Evolutionary conservation across 2,888 invertebrate species (phyloP).

Genomic region (Watsonalla binaria): DNA sequence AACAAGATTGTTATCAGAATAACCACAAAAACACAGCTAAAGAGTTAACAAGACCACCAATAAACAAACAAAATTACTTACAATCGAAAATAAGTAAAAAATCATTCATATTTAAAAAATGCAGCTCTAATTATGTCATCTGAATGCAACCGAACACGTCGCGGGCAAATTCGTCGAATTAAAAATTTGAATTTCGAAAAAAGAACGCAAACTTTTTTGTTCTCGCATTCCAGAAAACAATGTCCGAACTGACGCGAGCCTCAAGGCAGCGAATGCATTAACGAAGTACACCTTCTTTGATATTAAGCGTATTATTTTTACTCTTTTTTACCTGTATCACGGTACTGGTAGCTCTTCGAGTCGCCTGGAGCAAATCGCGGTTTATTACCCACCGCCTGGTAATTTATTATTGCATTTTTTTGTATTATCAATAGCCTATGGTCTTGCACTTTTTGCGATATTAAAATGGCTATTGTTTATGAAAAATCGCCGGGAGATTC

Average conservation of each 20-base stretch:
- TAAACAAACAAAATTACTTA: no score
- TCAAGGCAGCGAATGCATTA: conserved; percentile 73
- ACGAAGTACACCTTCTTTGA: conserved; percentile 76
- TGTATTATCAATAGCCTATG: conserved; percentile 76
- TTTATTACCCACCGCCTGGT: conserved; percentile 72
- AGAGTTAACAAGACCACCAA: no score
- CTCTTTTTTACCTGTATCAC: conserved; percentile 44
- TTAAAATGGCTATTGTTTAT: conserved; percentile 78
- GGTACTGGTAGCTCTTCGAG: conserved; percentile 69
- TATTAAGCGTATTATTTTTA: conserved; percentile 76
- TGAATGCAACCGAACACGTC: conserved; percentile 36
- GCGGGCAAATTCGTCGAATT: conserved; percentile 45
- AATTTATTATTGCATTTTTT: conserved; percentile 77
- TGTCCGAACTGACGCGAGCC: conserved; percentile 69
- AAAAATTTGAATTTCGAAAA: conserved; percentile 46
- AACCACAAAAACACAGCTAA: no score
- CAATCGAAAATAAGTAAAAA: neutral
- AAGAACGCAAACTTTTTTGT: conserved; percentile 48
- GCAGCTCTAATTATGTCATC: conserved; percentile 33
- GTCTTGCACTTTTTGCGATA: conserved; percentile 68
- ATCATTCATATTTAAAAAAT: no score
- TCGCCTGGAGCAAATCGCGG: conserved; percentile 75
- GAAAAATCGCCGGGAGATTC: conserved; percentile 69
- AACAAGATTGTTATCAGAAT: no score
- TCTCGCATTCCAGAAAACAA: conserved; percentile 76